These are phyloP conservation scores for Molorchus minor DNA, from an alignment of 2,888 invertebrate genomes.

Conservation along the genomic window DNA sequence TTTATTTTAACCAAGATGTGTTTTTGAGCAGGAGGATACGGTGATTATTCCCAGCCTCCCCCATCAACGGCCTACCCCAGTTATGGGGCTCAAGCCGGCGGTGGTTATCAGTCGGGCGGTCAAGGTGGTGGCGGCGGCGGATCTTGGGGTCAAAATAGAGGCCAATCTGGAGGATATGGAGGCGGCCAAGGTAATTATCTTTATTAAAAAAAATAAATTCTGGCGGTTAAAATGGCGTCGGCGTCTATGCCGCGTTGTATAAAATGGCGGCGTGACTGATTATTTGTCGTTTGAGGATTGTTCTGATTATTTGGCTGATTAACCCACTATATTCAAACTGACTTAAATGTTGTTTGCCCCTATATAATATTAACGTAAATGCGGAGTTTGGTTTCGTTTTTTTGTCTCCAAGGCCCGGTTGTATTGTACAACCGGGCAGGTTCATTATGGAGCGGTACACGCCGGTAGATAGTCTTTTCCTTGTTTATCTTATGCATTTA, in stretches of 20 bases:
- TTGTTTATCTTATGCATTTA: too few species aligned
- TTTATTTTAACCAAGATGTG: conserved; percentile 12
- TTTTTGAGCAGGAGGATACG: conserved; percentile 37
- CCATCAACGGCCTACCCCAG: conserved; percentile 37
- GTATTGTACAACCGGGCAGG: too few species aligned
- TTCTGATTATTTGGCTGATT: too few species aligned
- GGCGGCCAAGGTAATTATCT: conserved; percentile 49
- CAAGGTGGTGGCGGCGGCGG: conserved; percentile 34
- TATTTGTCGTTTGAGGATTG: too few species aligned
- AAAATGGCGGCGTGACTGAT: conserved; percentile 27
- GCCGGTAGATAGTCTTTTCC: too few species aligned
- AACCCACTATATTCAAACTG: too few species aligned
- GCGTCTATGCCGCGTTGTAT: conserved; percentile 6
- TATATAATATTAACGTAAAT: too few species aligned
- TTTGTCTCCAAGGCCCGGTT: too few species aligned
- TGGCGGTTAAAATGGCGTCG: conserved; percentile 5
- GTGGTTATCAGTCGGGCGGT: conserved; percentile 29
- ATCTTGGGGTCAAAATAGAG: conserved; percentile 50
- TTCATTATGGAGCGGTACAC: too few species aligned
- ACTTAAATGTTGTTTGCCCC: too few species aligned
- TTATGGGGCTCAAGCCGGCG: conserved; percentile 16
- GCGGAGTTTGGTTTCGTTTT: too few species aligned
- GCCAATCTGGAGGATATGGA: conserved; percentile 49
- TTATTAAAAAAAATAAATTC: neutral
- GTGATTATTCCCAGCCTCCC: conserved; percentile 48